Base-by-base conservation (phyloP, 2,797 vertebrate species). In the Tamandua tetradactyla region DNA sequence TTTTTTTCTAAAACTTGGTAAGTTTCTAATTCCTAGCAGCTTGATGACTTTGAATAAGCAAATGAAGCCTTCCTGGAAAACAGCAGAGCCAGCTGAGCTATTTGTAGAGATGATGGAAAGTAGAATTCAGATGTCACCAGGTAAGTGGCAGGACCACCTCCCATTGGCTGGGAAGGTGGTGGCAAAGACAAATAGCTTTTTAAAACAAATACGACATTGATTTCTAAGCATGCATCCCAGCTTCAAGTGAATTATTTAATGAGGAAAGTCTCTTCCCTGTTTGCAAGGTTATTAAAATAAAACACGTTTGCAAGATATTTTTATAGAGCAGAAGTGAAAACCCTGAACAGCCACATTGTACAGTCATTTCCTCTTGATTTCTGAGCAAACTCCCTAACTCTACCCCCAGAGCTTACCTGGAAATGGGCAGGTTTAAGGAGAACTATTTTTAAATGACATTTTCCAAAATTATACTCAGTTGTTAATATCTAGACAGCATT, bases 201-300 rank as follows among this genome's bases (percentile, higher is more conserved):
- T 81, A 11, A 79, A 79, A 66, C 52, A 55, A 79, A 80, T 0
- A 52, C 52, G 57, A 15, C 30, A 23, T 35, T 1, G 7, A 27
- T 64, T 87, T 93, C 32, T 55, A 80, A 80, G 52, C 3, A 0
- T 84, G 74, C 92, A 92, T 89, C 83, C 59, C 71, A 68, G 71
- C 71, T 83, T 91, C 49, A 85, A 59, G 25, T 71, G 71, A 84
- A 76, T 0, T 11, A 75, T 81, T 91, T 91, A 91, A 84, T 76
- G 83, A 93, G 71, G 59, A 47, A 57, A 87, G 69, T 59, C 86
- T 42, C 86, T 95, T 95, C 92, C 20, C 57, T 87, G 47, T 94
- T 95, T 94, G 61, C 71, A 95, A 61, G 71, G 87, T 95, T 92
- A 85, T 95, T 95, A 80, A 96, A 98, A 96, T 75, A 96, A 80